These are phyloP conservation scores for Lordiphosa mommai DNA, from an alignment of 1,140 invertebrate genomes.

Conservation along the genomic window DNA sequence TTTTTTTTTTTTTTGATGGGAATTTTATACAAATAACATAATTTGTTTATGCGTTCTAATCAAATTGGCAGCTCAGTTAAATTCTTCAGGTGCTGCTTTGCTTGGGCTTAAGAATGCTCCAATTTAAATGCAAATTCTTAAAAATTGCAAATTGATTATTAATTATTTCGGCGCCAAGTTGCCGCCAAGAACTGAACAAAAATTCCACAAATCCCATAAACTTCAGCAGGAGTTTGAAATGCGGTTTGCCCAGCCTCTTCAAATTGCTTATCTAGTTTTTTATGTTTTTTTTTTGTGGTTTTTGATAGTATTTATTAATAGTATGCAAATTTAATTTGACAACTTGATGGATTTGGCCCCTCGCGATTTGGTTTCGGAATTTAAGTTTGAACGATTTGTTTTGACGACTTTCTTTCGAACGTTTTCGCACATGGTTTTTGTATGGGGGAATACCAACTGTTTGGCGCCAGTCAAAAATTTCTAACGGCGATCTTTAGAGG, in stretches of 20 bases:
- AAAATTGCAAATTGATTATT: constrained; percentile 47
- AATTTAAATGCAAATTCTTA: constrained; percentile 70
- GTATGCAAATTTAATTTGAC: constrained; percentile 56
- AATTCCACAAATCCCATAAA: constrained; percentile 53
- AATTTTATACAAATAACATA: constrained; percentile 10
- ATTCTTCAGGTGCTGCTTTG: constrained; percentile 6
- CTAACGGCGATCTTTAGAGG: constrained; percentile 36
- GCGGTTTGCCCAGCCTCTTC: constrained; percentile 49
- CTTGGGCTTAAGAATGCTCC: constrained; percentile 48
- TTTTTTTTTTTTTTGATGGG: too few species aligned
- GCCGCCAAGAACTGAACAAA: constrained; percentile 19
- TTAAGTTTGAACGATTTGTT: constrained; percentile 43
- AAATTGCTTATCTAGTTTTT: constrained; percentile 27
- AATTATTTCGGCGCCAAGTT: constrained; percentile 64
- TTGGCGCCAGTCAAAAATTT: constrained; percentile 50
- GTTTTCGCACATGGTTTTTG: constrained; percentile 45
- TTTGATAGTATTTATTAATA: too few species aligned
- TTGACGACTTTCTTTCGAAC: constrained; percentile 30
- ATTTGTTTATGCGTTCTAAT: constrained; percentile 9
- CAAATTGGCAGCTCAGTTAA: background rate
- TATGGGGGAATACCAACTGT: constrained; percentile 43
- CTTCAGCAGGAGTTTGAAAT: constrained; percentile 20
- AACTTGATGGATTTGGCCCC: constrained; percentile 45
- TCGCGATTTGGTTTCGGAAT: constrained; percentile 15
- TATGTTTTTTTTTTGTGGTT: constrained; percentile 1